Base-by-base conservation (phyloP, 1,140 invertebrate genomes). In the Daktulosphaira vitifoliae region DNA sequence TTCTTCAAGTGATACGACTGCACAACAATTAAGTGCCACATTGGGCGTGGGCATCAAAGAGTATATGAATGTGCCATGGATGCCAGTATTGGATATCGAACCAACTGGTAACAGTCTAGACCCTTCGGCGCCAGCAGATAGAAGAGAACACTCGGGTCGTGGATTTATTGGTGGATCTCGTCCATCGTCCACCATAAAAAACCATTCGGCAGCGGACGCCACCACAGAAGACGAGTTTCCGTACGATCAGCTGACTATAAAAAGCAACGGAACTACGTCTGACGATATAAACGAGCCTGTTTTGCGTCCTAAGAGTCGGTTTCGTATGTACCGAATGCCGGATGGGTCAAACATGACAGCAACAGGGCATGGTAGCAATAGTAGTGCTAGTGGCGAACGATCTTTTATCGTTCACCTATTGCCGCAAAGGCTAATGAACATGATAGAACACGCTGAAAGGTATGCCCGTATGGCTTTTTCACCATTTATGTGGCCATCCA, bases 361-460 rank as follows among this genome's bases (percentile, higher is more conserved):
- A 72, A 78, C 59, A 49, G 20, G 38, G 44, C 29, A 22, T 44
- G n/a, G 39, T 56, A 26, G 44, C 44, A 23, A 54, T 23, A 16
- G 22, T 49, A 46, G 20, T 46, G 23, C 51, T 39, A 11, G 65
- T 68, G 13, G 20, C 1, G 56, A 44, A 20, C 52, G 20, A 26
- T 64, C 68, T 4, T 67, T 73, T n/a, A 88, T 85, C 0, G 84
- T 90, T 7, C 88, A 90, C 71, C 82, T 89, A 69, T 74, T 90
- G 22, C 88, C 88, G 0, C 83, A 87, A 65, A 79, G 85, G 26
- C 71, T 90, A 15, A 85, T 85, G 0, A 82, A 84, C 5, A 83
- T 90, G 71, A 79, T 90, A 25, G 85, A 88, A 18, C 83, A 88
- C 70, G 88, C 87, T 0, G 88, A 90, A 73, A 79, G 82, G 23